Base-by-base conservation (phyloP, 2,888 invertebrate genomes). In the Drosophila pseudotakahashii region DNA sequence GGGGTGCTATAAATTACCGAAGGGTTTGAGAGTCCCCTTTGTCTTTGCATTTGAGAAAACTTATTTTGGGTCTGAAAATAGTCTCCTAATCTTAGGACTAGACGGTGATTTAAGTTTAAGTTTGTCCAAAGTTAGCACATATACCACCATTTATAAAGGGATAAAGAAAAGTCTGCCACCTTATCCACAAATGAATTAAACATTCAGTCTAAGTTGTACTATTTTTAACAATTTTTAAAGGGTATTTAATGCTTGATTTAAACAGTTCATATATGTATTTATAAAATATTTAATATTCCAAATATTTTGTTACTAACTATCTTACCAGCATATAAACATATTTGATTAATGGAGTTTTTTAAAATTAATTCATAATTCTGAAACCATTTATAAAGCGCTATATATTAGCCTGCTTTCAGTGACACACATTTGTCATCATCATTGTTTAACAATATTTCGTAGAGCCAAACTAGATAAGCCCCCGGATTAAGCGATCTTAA, bases 401-500 rank as follows among this genome's bases (percentile, higher is more conserved):
- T 10, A 14, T 19, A 16, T n/a, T 10, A 41, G 4, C 26, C 44
- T 23, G 13, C 9, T n/a, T 9, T 1, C 2, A n/a, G 26, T 30
- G 5, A 6, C n/a, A 47, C 9, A 14, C 26, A 45, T 45, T n/a
- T 45, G 26, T n/a, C n/a, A 45, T 9, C n/a, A 19, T 23, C 19
- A 11, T 13, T 36, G 26, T 26, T 37, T 7, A 26, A 11, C 11
- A 5, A 7, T 6, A 30, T 39, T 37, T 19, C 14, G 13, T 39
- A n/a, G 7, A 62, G 32, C 14, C 10, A 45, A 59, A 39, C 32
- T 45, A 66, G 44, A 67, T 45, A 53, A 45, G 45, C 13, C 16
- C 9, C 13, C 23, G 47, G 41, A 37, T 53, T 34, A 67, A n/a
- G 68, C 19, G 32, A 45, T 67, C 67, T 53, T 30, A 26, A 45